Base-by-base conservation (phyloP, 2,113 vertebrate species). In the Laticauda laticaudata region DNA sequence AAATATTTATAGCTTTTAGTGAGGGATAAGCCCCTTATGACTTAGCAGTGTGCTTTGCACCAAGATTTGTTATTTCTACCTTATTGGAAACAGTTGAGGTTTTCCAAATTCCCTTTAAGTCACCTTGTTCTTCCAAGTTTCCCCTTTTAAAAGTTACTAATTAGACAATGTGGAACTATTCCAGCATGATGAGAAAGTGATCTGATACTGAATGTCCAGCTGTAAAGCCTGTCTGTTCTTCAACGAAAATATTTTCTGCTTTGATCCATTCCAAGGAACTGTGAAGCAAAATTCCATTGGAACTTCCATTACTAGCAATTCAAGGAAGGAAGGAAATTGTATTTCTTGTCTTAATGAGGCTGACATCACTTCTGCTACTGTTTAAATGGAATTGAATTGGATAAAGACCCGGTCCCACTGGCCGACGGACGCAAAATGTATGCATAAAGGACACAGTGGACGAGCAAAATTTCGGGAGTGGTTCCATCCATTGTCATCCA, bases 1-100 rank as follows among this genome's bases (percentile, higher is more conserved):
- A 93, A 11, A 85, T 8, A 59, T 93, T 93, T 90, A 86, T 85
- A 94, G 29, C 34, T 75, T 90, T 54, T 55, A 75, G 48, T 81
- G 64, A 81, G 20, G 29, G 64, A 91, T 21, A 39, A 91, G 18
- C 5, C 57, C 39, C 55, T 45, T 24, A 54, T 43, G 75, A 43
- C 18, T 81, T 81, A 43, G 69, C 34, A 81, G 34, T 7, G 0
- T 43, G 75, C 75, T 81, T 43, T 10, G 34, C 75, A 81, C 43
- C 3, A 81, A 81, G 75, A 23, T 8, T 81, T 81, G 15, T 53
- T n/a, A 87, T 54, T 87, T 87, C 51, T 53, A 18, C 5, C 51
- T 88, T 55, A 54, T 48, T 53, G 26, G 39, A 89, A 89, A 89
- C 15, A 45, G 55, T 2, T 45, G 34, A 43, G 34, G 6, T 89